Evolutionary conservation across 2,888 invertebrate species (phyloP), one percentile per base, ranked within the genome.

Genomic region (Cosmia pyralina): DNA sequence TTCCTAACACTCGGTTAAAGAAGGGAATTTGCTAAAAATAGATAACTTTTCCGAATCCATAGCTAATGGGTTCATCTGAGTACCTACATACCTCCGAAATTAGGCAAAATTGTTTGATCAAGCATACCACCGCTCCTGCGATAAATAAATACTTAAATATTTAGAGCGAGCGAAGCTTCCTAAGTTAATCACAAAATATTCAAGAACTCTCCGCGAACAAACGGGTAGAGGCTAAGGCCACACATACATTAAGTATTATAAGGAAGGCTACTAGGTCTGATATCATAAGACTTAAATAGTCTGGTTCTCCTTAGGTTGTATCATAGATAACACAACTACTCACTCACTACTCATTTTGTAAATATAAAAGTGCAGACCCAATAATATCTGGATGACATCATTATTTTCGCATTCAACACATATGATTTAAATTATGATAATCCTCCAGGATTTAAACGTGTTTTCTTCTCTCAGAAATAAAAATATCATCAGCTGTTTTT

Each of bases 401-500:
- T 62, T 53, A 57, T 63, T 69, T 57, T 79, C 59, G 55, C 53
- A 78, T 68, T 78, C 52, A 58, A 28, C 57, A 62, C 71, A 50
- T 28, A 80, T 59, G 38, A 72, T 65, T 48, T 70, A 63, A 70
- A 82, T 72, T 82, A 82, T 68, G 81, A 83, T 83, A 76, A 82
- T 83, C 60, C 53, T 69, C 75, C 58, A 83, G 72, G 81, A 83
- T 76, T 81, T 48, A 76, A 83, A 82, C 84, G 53, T 70, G 83
- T 83, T 81, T 69, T 71, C 46, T 73, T 72, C 83, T 62, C 75
- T 75, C 75, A 70, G 59, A 68, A 64, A 79, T 67, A 75, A 70
- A 62, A 75, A 79, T 68, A 81, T 60, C 55, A 79, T 74, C 83
- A 81, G 70, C 81, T 83, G 83, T 79, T 83, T 82, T 80, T 79